Evolutionary conservation across 2,113 vertebrate genomes (phyloP).

Genomic region (Casuarius casuarius): DNA sequence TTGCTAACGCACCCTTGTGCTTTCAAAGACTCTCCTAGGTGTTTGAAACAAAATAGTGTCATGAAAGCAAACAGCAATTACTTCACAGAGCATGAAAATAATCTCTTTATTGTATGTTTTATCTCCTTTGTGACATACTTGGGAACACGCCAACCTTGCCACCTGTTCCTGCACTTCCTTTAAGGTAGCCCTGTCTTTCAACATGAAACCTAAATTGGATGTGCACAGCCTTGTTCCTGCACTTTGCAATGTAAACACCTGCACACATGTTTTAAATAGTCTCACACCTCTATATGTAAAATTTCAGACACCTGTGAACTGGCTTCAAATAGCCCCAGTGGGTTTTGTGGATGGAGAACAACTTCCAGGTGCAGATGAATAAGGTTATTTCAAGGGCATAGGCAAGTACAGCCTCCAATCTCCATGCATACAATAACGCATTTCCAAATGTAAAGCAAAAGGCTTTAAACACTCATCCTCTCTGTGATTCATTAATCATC

Average conservation of each 20-base stretch:
- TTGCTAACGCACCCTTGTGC: neutral
- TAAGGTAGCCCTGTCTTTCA: constrained; percentile 44
- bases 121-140: neutral
- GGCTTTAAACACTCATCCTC: neutral
- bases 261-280: constrained; percentile 63
- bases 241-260: constrained; percentile 58
- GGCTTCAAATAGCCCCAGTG: constrained; percentile 38
- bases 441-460: neutral
- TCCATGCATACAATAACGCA: neutral
- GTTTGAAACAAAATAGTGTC: neutral
- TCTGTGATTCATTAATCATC: neutral
- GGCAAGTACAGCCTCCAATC: neutral
- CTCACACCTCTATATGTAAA: constrained; percentile 65
- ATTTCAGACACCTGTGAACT: constrained; percentile 67
- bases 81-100: neutral
- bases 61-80: neutral
- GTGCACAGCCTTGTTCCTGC: constrained; percentile 23
- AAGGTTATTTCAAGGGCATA: constrained; percentile 61
- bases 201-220: constrained; percentile 39
- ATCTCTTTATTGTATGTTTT: neutral
- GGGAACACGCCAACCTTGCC: constrained; percentile 17
- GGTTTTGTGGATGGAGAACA: constrained; percentile 61
- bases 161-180: constrained; percentile 56
- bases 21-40: neutral
- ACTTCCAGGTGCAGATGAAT: constrained; percentile 48